phyloP scores from a whole-genome alignment of 2,888 invertebrate genomes.

The Kryphioiulus occultus region DNA sequence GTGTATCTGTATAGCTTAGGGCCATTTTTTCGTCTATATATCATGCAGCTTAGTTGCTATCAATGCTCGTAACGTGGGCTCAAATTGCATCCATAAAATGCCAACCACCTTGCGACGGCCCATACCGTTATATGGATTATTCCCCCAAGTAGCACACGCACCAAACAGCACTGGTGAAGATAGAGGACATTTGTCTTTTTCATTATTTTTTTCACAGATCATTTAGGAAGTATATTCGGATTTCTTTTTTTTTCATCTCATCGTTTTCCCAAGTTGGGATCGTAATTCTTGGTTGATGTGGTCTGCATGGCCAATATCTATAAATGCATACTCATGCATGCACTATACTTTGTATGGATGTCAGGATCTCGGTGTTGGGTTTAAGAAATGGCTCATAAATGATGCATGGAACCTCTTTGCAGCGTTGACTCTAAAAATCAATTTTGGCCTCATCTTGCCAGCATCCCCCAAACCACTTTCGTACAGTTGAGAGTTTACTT shows the following conservation, averaged over 20 bases:
- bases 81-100: conserved; percentile 39
- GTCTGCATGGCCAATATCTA: conserved; percentile 39
- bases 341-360: conserved; percentile 31
- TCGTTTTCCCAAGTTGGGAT: conserved; percentile 28
- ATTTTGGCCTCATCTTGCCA: conserved; percentile 39
- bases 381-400: conserved; percentile 40
- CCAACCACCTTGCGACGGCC: background rate
- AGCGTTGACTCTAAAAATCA: conserved; percentile 40
- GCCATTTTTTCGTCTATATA: conserved; percentile 21
- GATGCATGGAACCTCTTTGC: conserved; percentile 40
- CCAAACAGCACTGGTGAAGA: background rate
- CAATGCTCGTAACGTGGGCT: conserved; percentile 39
- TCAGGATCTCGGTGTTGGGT: conserved; percentile 36
- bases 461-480: conserved; percentile 39
- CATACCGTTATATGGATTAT: background rate
- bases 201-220: conserved; percentile 40
- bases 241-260: conserved; percentile 35
- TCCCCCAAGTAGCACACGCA: conserved; percentile 1
- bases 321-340: conserved; percentile 39
- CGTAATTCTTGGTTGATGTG: conserved; percentile 40
- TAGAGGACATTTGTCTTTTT: conserved; percentile 36
- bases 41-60: conserved; percentile 36
- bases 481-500: conserved; percentile 22
- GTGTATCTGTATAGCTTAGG: background rate
- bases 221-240: conserved; percentile 36